Evolutionary conservation across 2,113 vertebrate species (phyloP).

Genomic region (Entomyzon cyanotis): DNA sequence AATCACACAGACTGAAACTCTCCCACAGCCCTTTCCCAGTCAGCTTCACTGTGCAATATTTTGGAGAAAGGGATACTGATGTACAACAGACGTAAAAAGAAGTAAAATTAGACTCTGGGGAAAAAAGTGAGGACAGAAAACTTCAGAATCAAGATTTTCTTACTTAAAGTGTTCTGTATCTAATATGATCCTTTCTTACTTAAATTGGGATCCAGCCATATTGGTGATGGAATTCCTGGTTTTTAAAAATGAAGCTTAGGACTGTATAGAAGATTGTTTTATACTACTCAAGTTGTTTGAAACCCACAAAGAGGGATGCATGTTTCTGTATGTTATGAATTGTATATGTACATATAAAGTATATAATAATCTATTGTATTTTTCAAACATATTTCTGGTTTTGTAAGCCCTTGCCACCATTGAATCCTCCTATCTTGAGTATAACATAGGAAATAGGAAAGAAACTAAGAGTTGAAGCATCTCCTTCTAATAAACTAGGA

Average conservation of each 20-base stretch:
- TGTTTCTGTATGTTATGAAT: not conserved
- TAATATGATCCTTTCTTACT: not conserved
- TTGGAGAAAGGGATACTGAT: not conserved
- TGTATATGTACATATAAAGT: not conserved
- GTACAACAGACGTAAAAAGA: not conserved
- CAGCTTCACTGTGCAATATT: fast-evolving
- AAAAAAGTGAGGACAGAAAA: not conserved
- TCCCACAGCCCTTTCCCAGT: not conserved
- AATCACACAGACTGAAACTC: not conserved
- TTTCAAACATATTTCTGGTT: not conserved
- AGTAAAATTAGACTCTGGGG: not conserved
- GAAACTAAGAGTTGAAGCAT: not conserved
- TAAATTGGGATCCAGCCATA: not conserved
- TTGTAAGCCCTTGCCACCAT: not conserved
- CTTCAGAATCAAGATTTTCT: not conserved
- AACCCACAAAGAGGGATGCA: not conserved
- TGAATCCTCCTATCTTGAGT: not conserved
- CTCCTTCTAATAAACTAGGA: not conserved
- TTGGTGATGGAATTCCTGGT: not conserved
- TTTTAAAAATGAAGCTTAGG: not conserved
- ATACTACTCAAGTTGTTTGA: not conserved
- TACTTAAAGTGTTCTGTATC: not conserved
- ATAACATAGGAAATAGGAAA: not conserved
- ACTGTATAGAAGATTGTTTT: not conserved
- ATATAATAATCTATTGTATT: not conserved